Evolutionary conservation across 2,888 invertebrate genomes (phyloP), one percentile per base, ranked within the genome.

Genomic region (Archaeoteleia sp.): DNA sequence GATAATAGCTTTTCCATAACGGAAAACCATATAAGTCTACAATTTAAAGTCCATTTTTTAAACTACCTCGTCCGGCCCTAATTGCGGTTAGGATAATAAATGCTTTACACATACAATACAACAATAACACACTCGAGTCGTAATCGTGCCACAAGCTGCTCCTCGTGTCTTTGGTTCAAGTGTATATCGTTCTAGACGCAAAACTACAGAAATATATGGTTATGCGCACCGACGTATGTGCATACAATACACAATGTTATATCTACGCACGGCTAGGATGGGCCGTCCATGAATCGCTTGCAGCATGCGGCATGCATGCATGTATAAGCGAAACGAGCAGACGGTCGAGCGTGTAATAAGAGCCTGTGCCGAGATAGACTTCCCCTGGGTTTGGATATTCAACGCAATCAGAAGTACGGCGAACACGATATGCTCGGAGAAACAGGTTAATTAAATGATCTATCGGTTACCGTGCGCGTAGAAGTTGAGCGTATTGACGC

Each of bases 401-500:
- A 63, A 68, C 54, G 58, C 58, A 68, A 68, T 68, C 68, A 68
- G 54, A 66, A 66, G 53, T 54, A 58, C 53, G 17, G 58, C 29
- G 68, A 68, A 68, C 60, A 40, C 63, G 68, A 68, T 68, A 68
- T 63, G 68, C 68, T 54, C 35, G 37, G 54, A 55, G 60, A 61
- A 68, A 68, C 63, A 63, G 63, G 63, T 63, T 63, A 68, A 68
- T 68, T 63, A 63, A 68, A 68, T 68, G 68, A 68, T 68, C 68
- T 68, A 68, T 68, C 45, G 58, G 63, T 54, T 32, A 54, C 68
- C 34, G 54, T 60, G 12, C 29, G 49, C 37, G 45, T 68, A 63
- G 54, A 55, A 62, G 58, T 63, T 39, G 10, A 51, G 27, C 32
- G 30, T 43, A 66, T 66, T 60, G 66, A 66, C 48, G 60, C 42